Conservation (phyloP, 2,888 invertebrate genomes). For the Nephrotoma flavescens region DNA sequence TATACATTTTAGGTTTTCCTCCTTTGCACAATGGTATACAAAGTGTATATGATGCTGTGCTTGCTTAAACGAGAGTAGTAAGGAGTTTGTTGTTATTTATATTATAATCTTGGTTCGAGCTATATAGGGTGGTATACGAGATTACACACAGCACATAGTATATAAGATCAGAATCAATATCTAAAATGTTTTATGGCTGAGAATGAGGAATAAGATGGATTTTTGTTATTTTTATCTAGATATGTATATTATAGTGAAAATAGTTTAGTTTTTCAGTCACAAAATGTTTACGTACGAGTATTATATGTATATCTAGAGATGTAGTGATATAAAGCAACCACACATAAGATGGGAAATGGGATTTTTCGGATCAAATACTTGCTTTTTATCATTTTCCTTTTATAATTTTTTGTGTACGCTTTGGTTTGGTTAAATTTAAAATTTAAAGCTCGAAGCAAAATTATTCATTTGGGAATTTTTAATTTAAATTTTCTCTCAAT, state of each 20-base stretch:
- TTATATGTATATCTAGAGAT: background rate
- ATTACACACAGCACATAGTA: background rate
- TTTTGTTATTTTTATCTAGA: background rate
- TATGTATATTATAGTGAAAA: background rate
- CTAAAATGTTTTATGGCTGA: background rate
- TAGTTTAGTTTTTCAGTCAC: background rate
- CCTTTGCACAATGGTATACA: background rate
- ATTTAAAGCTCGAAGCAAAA: background rate
- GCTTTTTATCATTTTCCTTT: background rate
- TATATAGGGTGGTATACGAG: background rate
- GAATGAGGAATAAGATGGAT: background rate
- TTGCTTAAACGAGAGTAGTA: background rate
- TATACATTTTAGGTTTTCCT: background rate
- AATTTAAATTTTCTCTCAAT: background rate
- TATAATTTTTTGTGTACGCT: background rate
- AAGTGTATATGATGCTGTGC: background rate
- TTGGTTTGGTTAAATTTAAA: background rate
- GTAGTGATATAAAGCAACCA: background rate
- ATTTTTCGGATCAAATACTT: background rate
- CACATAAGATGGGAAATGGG: background rate
- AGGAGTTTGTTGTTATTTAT: background rate
- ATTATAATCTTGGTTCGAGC: background rate
- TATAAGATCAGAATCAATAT: background rate
- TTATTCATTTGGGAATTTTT: background rate
- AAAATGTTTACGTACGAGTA: background rate